Base-by-base conservation (phyloP, 2,797 vertebrate genomes). In the Steatocranus sp. region DNA sequence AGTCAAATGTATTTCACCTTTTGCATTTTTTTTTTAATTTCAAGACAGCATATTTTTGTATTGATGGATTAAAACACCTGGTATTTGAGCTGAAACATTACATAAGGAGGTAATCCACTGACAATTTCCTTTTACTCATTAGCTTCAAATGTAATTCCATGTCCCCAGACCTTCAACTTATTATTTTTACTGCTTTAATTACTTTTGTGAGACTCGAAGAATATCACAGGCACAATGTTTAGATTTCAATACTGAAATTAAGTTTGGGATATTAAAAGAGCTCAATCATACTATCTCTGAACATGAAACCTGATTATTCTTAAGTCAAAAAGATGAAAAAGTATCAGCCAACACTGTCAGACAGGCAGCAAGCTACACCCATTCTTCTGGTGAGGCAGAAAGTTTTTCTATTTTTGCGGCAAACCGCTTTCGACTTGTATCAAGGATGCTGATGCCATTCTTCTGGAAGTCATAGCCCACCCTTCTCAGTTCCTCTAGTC, bases 381-480 rank as follows among this genome's bases (percentile, higher is more conserved):
- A 86, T 3, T 83, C 11, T 7, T 87, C 74, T n/a, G 6, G 3
- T 18, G 41, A 20, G 4, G n/a, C 14, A 36, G 25, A 2, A 49
- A 96, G 92, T 85, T 83, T 96, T 92, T 93, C 83, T 10, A 97
- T 36, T 90, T 96, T 97, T 77, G 94, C 88, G 30, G 73, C 82
- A 86, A 96, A 97, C 7, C 95, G 94, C 80, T 95, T 96, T 80
- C 79, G 80, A 89, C 96, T 97, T 3, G 68, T 25, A 85, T 96
- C 91, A 34, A 97, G 75, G 83, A 96, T 82, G 43, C 11, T 20
- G 25, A 97, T 96, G 18, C 96, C 96, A 7, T 88, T 95, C 32
- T 85, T 91, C 78, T 90, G 27, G 49, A 97, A 97, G 86, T 97
- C 90, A 88, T 96, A 98, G 11, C 88, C 90, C 66, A 95, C n/a